Evolutionary conservation across 2,113 vertebrate genomes (phyloP), one percentile per base, ranked within the genome.

Genomic region (Melanotaenia duboulayi): DNA sequence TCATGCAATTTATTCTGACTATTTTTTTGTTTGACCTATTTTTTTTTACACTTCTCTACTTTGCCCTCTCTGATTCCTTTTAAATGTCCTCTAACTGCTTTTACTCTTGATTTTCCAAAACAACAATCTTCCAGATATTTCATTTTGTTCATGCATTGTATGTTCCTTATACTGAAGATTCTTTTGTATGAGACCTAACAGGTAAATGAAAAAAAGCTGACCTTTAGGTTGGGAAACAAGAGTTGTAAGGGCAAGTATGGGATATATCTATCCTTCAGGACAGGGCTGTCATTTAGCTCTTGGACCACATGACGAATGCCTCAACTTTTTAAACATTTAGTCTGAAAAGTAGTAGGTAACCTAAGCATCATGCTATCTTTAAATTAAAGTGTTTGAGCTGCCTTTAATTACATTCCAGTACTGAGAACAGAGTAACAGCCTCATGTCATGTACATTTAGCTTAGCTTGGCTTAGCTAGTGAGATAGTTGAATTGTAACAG

Each of bases 401-500:
- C 39, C 32, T 86, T 77, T 84, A 71, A 82, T 86, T 83, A 58
- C 42, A 65, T 64, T 17, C 51, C 64, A 25, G 9, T 63, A 32
- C 54, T 56, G 32, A 46, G 74, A 73, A 50, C n/a, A 39, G 44
- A 65, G 69, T 65, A 70, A 58, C 7, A 24, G 65, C 68, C 50
- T 61, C 2, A 24, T 51, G 54, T 68, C 58, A 51, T 60, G 52
- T 63, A 46, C 59, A 66, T 39, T 68, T 50, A 81, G 61, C 32
- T 75, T 68, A 55, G 49, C 62, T 58, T 76, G 74, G 77, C 64
- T 83, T 69, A 80, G 56, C 44, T 25, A 3, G 24, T 20, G 40
- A 63, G 70, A 80, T 78, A 83, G 71, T 83, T 71, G 32, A 58
- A 81, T 73, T 75, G 54, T 24, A 71, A 44, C 64, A 50, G 42